Conservation (phyloP, 64 coral and sea anemone genomes). For the Astreopora myriophthalma region DNA sequence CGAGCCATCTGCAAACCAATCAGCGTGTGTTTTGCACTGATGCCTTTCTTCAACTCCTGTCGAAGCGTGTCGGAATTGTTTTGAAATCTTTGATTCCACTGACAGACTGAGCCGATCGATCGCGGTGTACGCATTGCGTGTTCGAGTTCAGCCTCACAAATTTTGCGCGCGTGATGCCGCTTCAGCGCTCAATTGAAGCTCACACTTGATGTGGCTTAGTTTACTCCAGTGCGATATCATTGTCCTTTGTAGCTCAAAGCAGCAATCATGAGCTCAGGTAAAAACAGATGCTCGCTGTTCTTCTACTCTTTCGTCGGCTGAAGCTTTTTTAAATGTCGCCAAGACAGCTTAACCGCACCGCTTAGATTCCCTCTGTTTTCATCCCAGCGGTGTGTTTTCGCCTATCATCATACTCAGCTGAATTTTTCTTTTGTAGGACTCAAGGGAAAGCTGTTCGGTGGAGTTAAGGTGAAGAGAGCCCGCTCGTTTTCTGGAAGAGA, state of each 20-base stretch:
- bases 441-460: slow-evolving; percentile 60
- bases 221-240: neutral
- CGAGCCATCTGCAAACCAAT: neutral
- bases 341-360: neutral
- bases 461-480: slow-evolving; percentile 63
- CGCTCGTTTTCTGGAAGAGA: slow-evolving; percentile 70
- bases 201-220: slow-evolving; percentile 10
- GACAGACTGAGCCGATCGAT: neutral
- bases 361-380: neutral
- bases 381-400: neutral
- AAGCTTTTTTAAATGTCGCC: neutral
- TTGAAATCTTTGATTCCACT: slow-evolving; percentile 1
- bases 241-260: slow-evolving; percentile 12
- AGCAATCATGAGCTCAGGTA: slow-evolving; percentile 40
- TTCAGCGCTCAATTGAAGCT: neutral
- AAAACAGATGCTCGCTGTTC: slow-evolving; percentile 6
- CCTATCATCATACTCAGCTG: neutral
- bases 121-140: neutral
- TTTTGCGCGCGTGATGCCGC: slow-evolving; percentile 33
- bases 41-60: slow-evolving; percentile 34
- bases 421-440: slow-evolving; percentile 32
- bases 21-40: neutral
- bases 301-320: neutral
- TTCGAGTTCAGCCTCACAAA: neutral
- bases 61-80: slow-evolving; percentile 60